Conservation (phyloP, 2,888 invertebrate species). For the Eristalis pertinax region DNA sequence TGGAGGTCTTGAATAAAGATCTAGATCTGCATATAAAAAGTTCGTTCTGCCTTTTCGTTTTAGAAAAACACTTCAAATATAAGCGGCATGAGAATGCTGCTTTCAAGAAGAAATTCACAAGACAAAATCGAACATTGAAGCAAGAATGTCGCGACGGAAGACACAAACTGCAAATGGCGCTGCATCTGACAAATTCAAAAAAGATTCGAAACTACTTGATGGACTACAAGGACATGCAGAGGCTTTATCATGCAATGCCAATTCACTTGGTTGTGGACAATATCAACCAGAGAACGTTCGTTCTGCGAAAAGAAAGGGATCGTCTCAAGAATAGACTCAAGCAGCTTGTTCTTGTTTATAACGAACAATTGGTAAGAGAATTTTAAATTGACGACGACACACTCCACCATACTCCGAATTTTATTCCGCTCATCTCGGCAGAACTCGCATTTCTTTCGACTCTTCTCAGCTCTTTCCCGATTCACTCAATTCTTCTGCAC, state of each 20-base stretch:
- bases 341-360: constrained; percentile 75
- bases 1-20: no score
- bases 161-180: constrained; percentile 76
- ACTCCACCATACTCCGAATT: no score
- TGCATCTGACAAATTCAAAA: constrained; percentile 75
- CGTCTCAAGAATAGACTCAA: constrained; percentile 76
- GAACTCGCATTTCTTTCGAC: no score
- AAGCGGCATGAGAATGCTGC: constrained; percentile 76
- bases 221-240: constrained; percentile 79
- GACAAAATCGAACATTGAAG: constrained; percentile 75
- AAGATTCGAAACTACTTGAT: constrained; percentile 78
- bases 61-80: constrained; percentile 76
- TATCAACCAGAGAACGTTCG: constrained; percentile 80
- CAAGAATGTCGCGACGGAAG: constrained; percentile 78
- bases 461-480: no score
- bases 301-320: constrained; percentile 79
- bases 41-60: not conserved
- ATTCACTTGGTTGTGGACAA: constrained; percentile 78
- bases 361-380: constrained; percentile 75
- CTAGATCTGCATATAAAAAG: no score
- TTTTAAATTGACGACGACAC: no score
- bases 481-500: no score
- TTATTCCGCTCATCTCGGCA: no score
- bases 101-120: constrained; percentile 74
- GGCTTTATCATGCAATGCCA: constrained; percentile 79